Evolutionary conservation across 2,888 invertebrate genomes (phyloP), one percentile per base, ranked within the genome.

Genomic region (Nomada fucata): DNA sequence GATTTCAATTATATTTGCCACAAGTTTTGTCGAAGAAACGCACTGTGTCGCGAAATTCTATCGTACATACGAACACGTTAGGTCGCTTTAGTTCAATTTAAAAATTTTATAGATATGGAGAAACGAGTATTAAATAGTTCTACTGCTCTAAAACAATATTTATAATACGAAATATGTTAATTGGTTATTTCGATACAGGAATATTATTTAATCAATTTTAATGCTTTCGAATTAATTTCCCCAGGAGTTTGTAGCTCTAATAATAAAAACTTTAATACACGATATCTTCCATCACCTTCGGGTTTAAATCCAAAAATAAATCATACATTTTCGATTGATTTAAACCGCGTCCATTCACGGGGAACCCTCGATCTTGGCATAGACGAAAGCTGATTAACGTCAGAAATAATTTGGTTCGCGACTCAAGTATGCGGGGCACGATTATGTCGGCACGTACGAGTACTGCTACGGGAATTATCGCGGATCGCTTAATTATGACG

Each of bases 401-500:
- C 29, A 44, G 72, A 69, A 64, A 71, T 47, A 23, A 64, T 18
- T 57, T 10, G 10, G 10, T 42, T 53, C 61, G 18, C 47, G 65
- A 0, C 50, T 67, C 42, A 47, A 76, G 57, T 64, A 69, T 69
- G 55, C 65, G 2, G 13, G 26, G 69, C 71, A 68, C 75, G 81
- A 73, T 65, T 74, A 44, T 55, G 59, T 70, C 36, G 60, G 69
- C 82, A 82, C 82, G 82, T 69, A 64, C 83, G 63, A n/a, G 29
- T 59, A 44, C 29, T 18, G 69, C 69, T 57, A 47, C n/a, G 70
- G 53, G 69, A 82, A 79, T 86, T 82, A 85, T 85, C 60, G 69
- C 67, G 36, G 47, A 61, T 59, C 72, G 55, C 79, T 69, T 79
- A 83, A 86, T 85, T 86, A 75, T 79, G 76, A 36, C 59, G 64